Base-by-base conservation (phyloP, 2,113 vertebrate genomes). In the Oreochromis niloticus region DNA sequence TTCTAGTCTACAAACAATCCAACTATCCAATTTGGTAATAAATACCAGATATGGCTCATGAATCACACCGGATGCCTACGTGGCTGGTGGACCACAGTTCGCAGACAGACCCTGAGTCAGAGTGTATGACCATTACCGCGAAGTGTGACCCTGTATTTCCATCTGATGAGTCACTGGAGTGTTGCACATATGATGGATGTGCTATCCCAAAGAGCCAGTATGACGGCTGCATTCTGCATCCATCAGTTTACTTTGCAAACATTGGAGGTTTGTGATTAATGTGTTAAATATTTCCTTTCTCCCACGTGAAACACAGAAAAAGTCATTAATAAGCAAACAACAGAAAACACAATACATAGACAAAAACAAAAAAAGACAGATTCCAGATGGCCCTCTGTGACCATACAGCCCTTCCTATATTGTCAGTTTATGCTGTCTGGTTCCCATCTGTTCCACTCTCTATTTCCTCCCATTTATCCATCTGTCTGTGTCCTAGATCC, bases 301-400 rank as follows among this genome's bases (percentile, higher is more conserved):
- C 17, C 41, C 3, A 32, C 0, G 4, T 16, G 34, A 36, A 24
- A 82, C 39, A 32, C 10, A 39, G 3, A 46, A 34, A 48, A 11
- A 48, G n/a, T 10, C 1, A 22, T 75, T 17, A 36, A 22, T 13
- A 50, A 11, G 32, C 7, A 2, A 82, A 2, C 4, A 52, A 6
- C 6, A 22, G 17, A 32, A 61, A 10, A 73, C 46, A 78, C 46
- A 34, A 83, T 6, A 19, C 30, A 22, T 1, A 19, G 17, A 32
- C 24, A 71, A 32, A 71, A n/a, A 27, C 32, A 41, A 9, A 50
- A 54, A 9, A 10, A 59, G 54, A 22, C 30, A 48, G 84, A 68
- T 55, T 22, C 80, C 94, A 95, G 94, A 95, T 92, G 94, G 81
- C 41, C 43, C 14, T 30, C 9, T 52, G 80, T 43, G 84, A 83